A percentile compares a stretch with the other conserved stretches of the same genome.
phyloP scores from a whole-genome alignment of 2,888 invertebrate species.

The Polyommatus iphigenia region DNA sequence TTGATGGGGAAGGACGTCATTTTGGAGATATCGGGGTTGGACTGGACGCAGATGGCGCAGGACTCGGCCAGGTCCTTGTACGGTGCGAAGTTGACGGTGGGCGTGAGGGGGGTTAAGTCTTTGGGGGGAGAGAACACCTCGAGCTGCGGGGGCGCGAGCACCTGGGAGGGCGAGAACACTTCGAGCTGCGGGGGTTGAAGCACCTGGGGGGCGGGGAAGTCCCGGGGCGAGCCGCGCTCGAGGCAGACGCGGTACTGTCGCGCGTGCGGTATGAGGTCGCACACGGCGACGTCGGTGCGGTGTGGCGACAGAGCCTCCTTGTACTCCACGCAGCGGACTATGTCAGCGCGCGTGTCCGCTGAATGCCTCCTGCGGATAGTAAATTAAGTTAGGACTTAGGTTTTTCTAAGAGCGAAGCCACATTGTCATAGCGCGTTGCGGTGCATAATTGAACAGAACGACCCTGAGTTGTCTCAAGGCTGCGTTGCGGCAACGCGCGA shows the following conservation, averaged over 20 bases:
- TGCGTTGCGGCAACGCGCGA: too few relatives aligned
- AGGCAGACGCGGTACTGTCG: conserved; percentile 75
- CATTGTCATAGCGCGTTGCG: too few relatives aligned
- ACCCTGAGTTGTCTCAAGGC: too few relatives aligned
- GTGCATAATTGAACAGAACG: too few relatives aligned
- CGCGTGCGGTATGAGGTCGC: conserved; percentile 66
- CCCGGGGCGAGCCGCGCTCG: conserved; percentile 67
- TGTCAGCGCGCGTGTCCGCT: conserved; percentile 69
- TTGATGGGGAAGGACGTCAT: conserved; percentile 67
- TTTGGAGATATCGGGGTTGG: conserved; percentile 67
- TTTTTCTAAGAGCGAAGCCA: not conserved
- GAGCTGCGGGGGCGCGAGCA: conserved; percentile 33
- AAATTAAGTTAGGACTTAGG: not conserved
- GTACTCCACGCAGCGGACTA: conserved; percentile 74
- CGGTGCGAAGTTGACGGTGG: conserved; percentile 63
- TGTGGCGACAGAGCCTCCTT: conserved; percentile 57
- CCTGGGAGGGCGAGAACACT: conserved; percentile 36
- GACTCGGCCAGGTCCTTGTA: conserved; percentile 61
- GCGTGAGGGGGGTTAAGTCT: conserved; percentile 53
- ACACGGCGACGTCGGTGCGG: conserved; percentile 57
- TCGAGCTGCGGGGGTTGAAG: conserved; percentile 35
- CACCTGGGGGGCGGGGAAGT: conserved; percentile 40
- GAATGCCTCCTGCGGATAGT: conserved; percentile 54
- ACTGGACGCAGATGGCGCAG: conserved; percentile 67
- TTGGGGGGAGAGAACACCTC: not conserved